Percentiles rank a stretch among this genome's conserved stretches.
Evolutionary conservation across 2,797 vertebrate species (phyloP).

Genomic region (Pseudomugil tenellus): DNA sequence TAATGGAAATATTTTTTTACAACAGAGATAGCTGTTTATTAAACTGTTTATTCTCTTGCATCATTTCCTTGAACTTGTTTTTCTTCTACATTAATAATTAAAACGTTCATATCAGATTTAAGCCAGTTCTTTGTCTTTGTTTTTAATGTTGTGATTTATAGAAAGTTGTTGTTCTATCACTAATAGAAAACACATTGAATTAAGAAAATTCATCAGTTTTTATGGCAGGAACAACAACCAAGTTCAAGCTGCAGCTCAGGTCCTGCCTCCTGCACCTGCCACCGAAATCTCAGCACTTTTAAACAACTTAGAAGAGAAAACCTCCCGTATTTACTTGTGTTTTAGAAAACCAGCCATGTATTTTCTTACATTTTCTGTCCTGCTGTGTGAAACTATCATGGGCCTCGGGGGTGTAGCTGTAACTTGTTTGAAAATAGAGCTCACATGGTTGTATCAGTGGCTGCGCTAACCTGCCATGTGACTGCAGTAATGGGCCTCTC

Average conservation of each 20-base stretch:
- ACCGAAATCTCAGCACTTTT: neutral
- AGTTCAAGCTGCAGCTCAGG: neutral
- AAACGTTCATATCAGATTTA: neutral
- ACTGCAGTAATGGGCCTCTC: slow-evolving; percentile 79
- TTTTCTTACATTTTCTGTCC: slow-evolving; percentile 33
- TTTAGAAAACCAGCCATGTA: neutral
- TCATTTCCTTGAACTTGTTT: neutral
- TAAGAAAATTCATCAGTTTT: neutral
- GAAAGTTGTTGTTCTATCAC: neutral
- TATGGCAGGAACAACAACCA: neutral
- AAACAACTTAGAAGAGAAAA: neutral
- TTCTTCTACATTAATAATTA: neutral
- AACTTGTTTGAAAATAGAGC: slow-evolving; percentile 77
- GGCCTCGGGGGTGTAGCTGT: slow-evolving; percentile 58
- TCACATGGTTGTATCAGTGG: slow-evolving; percentile 77
- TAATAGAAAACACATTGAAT: neutral
- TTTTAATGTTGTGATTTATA: neutral
- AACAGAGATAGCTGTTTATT: too few species aligned
- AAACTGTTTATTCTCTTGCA: too few species aligned
- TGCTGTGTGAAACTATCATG: slow-evolving; percentile 44
- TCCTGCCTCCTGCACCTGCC: neutral
- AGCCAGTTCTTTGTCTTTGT: neutral
- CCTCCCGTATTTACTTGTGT: neutral
- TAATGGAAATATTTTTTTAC: neutral
- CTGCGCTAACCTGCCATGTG: slow-evolving; percentile 82